These are phyloP conservation scores for Clusia tigrina DNA, from an alignment of 2,888 invertebrate genomes.

Conservation along the genomic window DNA sequence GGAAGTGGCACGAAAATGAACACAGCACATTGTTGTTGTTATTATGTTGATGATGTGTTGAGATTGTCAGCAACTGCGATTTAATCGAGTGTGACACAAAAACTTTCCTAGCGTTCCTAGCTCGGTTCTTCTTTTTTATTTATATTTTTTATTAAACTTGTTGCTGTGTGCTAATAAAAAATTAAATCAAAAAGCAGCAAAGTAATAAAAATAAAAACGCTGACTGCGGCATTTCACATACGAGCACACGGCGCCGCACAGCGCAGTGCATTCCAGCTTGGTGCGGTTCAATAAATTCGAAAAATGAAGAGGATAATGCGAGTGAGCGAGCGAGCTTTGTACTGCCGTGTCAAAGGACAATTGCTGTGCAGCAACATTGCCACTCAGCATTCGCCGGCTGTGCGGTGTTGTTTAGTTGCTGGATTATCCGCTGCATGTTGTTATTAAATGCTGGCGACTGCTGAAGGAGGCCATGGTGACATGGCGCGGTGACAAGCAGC, in stretches of 20 bases:
- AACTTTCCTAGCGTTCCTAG: constrained; percentile 6
- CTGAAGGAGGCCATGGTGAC: too few relatives aligned
- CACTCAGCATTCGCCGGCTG: constrained; percentile 32
- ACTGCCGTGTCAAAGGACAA: constrained; percentile 31
- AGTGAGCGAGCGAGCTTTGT: background rate
- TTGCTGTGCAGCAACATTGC: constrained; percentile 34
- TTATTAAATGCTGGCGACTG: constrained; percentile 29
- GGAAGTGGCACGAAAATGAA: constrained; percentile 5
- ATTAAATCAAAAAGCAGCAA: background rate
- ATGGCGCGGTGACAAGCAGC: background rate
- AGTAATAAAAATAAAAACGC: too few relatives aligned
- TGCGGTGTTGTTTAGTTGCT: constrained; percentile 49
- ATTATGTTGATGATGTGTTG: background rate
- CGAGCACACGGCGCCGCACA: background rate
- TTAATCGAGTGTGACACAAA: constrained; percentile 30
- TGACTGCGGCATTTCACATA: background rate
- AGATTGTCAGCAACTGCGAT: constrained; percentile 18
- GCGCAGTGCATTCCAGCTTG: constrained; percentile 33
- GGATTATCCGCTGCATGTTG: constrained; percentile 53
- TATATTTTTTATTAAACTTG: constrained; percentile 31
- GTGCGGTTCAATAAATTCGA: constrained; percentile 56
- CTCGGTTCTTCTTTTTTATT: too few relatives aligned
- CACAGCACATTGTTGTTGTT: constrained; percentile 6
- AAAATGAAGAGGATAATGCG: constrained; percentile 17
- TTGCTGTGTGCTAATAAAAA: constrained; percentile 13